phyloP scores from a whole-genome alignment of 2,888 invertebrate genomes.

The Ernsta delagoae region DNA sequence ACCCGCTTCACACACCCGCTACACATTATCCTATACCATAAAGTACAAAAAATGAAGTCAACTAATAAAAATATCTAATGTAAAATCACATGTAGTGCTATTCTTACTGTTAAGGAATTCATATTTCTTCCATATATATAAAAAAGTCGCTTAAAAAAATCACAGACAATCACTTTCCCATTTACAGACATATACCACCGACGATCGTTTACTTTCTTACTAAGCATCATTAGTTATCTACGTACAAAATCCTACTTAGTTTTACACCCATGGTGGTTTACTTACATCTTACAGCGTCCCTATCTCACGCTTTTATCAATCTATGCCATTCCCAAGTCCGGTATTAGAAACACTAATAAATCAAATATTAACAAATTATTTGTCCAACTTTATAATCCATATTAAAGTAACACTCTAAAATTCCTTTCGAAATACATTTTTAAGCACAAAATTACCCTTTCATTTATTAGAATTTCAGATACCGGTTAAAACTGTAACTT shows the following conservation, averaged over 20 bases:
- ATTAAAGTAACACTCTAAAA: background rate
- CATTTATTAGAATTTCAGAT: constrained; percentile 14
- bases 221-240: constrained; percentile 79
- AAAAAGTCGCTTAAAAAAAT: constrained; percentile 86
- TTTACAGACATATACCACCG: constrained; percentile 83
- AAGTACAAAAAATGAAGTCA: constrained; percentile 78
- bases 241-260: constrained; percentile 84
- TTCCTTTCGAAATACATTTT: background rate
- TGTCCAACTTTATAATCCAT: background rate
- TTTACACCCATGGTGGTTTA: constrained; percentile 84
- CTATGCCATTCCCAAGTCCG: constrained; percentile 52
- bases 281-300: constrained; percentile 55
- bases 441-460: background rate
- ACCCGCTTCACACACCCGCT: constrained; percentile 67
- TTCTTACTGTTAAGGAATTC: constrained; percentile 84
- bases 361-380: constrained; percentile 2
- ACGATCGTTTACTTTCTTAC: constrained; percentile 73
- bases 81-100: constrained; percentile 86
- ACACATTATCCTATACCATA: constrained; percentile 60
- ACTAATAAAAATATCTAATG: constrained; percentile 80
- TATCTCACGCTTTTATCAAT: constrained; percentile 48
- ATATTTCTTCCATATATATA: constrained; percentile 79
- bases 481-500: constrained; percentile 55
- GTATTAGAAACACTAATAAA: constrained; percentile 19
- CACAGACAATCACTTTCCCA: constrained; percentile 85